Evolutionary conservation across 2,113 vertebrate genomes (phyloP), one percentile per base, ranked within the genome.

Genomic region (Cercopithecus mona): DNA sequence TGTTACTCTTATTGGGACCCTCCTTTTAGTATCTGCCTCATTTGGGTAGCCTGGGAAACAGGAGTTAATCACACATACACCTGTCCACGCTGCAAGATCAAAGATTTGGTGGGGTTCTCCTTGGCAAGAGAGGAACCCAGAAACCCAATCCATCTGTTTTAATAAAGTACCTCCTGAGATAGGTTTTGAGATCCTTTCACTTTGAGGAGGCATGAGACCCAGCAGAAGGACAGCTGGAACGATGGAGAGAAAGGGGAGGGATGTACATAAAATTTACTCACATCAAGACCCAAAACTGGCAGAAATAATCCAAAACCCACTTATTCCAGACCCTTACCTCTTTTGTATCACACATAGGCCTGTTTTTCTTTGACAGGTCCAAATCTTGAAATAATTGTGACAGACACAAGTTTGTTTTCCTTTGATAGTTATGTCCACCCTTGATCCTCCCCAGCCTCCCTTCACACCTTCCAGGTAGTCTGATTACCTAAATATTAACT

Each of bases 401-500:
- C 70, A 61, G 14, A 48, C 11, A 70, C 35, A 78, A n/a, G 18
- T 18, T 64, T 79, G 32, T 52, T 72, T 81, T 35, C 50, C 70
- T 82, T 52, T 88, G 40, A 64, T 78, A 73, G 38, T 59, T 52
- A 23, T 10, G 48, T 25, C 59, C 4, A 30, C 40, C 20, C 43
- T 20, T 30, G 14, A 75, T n/a, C 25, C 40, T 93, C 55, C 59
- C 38, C 38, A 82, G 75, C 30, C 35, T 52, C 25, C n/a, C n/a
- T 45, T 88, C 61, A 73, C 64, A 75, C 48, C 43, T 86, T 81
- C 85, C 92, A 59, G 70, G 40, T 11, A 59, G 27, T 95, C 55
- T 23, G n/a, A 68, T 90, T n/a, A 88, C 40, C 59, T 90, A 90
- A 81, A 73, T 50, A 73, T 88, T 79, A 88, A 93, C 59, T 68